Evolutionary conservation across 2,113 vertebrate genomes (phyloP), one percentile per base, ranked within the genome.

Genomic region (Sander lucioperca): DNA sequence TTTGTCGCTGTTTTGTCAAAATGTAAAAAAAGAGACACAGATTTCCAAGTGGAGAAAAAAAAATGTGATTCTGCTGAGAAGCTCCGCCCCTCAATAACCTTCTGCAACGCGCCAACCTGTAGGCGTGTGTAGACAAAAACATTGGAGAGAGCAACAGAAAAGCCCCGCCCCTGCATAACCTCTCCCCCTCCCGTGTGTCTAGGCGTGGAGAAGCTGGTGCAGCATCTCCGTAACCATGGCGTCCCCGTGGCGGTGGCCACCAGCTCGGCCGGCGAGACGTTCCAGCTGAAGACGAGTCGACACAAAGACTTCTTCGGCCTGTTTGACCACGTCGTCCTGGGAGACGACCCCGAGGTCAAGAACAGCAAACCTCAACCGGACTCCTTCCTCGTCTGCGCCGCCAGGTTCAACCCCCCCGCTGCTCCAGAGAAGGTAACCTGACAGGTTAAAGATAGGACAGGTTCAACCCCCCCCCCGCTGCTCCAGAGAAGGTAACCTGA

Each of bases 231-330:
- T 19, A 92, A 94, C 50, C 94, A 96, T 59, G 30, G 10, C 0
- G 76, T 99, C 47, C 98, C 97, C 47, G 94, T 96, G 0, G 97
- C 96, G 0, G 96, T 99, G 82, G 97, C 96, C 33, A 97, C 95
- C 77, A 98, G 98, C 91, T 98, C 97, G 0, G 84, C 91, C 0
- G 25, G 88, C 0, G 25, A 1, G 0, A 94, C 97, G 9, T 99
- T 96, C 85, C 45, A 92, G 47, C 33, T 90, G 80, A 99, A 99
- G 94, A 97, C 95, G 13, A 84, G 84, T 48, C 90, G 25, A 0
- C 97, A 99, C 93, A 84, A 84, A 83, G 95, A 89, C 0, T 94
- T 99, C 57, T 99, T 99, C 36, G 0, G 77, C 69, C 80, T 95
- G 71, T 99, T 99, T 73, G 53, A 94, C 72, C 98, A 99, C 89